Base-by-base conservation (phyloP, 2,113 vertebrate species). In the Brienomyrus longianalis region DNA sequence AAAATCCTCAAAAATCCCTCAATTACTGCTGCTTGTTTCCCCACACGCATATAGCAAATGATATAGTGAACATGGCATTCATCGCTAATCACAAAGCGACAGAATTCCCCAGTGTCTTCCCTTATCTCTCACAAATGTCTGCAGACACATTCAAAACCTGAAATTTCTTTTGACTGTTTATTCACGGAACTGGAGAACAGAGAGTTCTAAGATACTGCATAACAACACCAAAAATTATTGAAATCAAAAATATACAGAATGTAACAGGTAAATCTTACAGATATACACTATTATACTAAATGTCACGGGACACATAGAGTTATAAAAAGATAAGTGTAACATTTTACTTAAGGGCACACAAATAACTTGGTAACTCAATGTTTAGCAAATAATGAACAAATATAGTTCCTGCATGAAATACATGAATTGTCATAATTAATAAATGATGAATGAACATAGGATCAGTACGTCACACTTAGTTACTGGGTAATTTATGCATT, bases 1-100 rank as follows among this genome's bases (percentile, higher is more conserved):
- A 89, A 85, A 94, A 89, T 91, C 92, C 89, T 89, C 90, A 80
- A n/a, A 62, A 89, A 89, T 84, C 89, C 11, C 54, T 48, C 54
- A 89, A 89, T 89, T 62, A 89, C 74, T 31, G 77, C 51, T 8
- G 27, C 88, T 84, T 43, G 74, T 89, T 89, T 59, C 21, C 74
- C 88, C 1, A 77, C 51, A 89, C 21, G 21, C 50, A 10, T 74
- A 89, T 27, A 62, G 39, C 56, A 27, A 89, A 54, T 59, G 88
- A 89, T 83, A 56, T 45, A 45, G n/a, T 80, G 47, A 52, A 47
- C 80, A 47, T 11, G 1, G 52, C 89, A 85, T 83, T 48, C n/a
- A 27, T 47, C 13, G 43, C 80, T 9, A 84, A 50, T 19, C 39
- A 27, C 21, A 35, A 23, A 39, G 80, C 80, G 39, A 66, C 43